A percentile compares a stretch with the other conserved stretches of the same genome.
Evolutionary conservation across 2,797 vertebrate species (phyloP).

Genomic region (Lagorchestes hirsutus): DNA sequence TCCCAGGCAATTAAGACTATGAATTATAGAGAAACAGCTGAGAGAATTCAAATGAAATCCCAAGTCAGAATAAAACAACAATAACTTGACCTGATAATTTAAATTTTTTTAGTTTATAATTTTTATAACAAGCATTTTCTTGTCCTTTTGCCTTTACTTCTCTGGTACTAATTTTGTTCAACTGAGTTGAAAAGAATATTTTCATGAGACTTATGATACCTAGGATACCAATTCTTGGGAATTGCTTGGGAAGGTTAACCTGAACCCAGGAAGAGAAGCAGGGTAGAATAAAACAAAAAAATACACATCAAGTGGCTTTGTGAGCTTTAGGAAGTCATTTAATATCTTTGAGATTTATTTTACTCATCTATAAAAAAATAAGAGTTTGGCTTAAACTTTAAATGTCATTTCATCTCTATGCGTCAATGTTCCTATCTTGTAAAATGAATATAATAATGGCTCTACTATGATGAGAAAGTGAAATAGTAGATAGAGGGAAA

Average conservation of each 20-base stretch:
- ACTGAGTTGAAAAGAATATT: background rate
- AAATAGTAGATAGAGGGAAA: slow-evolving; percentile 12
- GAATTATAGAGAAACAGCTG: background rate
- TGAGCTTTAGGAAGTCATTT: slow-evolving; percentile 22
- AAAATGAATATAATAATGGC: slow-evolving; percentile 5
- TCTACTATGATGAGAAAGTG: slow-evolving; percentile 27
- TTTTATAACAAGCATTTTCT: background rate
- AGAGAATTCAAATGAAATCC: background rate
- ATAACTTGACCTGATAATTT: background rate
- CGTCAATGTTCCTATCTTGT: slow-evolving; percentile 25
- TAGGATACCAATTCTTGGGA: no score
- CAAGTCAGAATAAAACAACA: background rate
- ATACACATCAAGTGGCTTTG: slow-evolving; percentile 11
- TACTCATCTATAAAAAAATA: slow-evolving; percentile 40
- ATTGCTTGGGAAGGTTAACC: background rate
- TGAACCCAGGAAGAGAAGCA: background rate
- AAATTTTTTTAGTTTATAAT: background rate
- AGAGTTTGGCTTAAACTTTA: background rate
- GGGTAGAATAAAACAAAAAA: slow-evolving; percentile 8
- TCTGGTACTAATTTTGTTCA: background rate
- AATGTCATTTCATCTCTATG: slow-evolving; percentile 10
- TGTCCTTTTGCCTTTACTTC: background rate
- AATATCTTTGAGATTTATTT: background rate
- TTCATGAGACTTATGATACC: background rate
- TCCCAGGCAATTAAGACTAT: background rate